Percentiles rank a stretch among this genome's conserved stretches.
Evolutionary conservation across 2,113 vertebrate species (phyloP).

Genomic region (Verasper variegatus): DNA sequence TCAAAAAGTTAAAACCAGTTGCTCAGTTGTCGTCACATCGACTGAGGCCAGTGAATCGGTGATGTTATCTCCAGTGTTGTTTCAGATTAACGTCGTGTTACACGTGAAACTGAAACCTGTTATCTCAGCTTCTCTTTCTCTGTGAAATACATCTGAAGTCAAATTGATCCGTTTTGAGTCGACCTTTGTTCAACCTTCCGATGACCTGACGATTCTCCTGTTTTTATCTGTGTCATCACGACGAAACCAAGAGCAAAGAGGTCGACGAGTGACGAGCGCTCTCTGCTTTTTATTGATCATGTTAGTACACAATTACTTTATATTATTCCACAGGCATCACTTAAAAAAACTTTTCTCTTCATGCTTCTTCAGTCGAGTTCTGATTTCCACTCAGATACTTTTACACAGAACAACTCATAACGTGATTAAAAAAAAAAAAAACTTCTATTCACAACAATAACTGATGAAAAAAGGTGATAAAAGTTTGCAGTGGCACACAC

Average conservation of each 20-base stretch:
- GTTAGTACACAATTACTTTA: conserved; percentile 36
- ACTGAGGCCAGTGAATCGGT: no score
- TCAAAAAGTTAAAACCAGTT: no score
- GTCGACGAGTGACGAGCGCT: conserved; percentile 15
- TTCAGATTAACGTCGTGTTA: no score
- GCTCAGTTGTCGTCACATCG: no score
- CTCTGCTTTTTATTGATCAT: conserved; percentile 68
- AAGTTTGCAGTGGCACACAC: not conserved
- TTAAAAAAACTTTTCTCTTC: not conserved
- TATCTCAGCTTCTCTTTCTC: no score
- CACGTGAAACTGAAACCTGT: no score
- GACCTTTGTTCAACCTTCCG: no score
- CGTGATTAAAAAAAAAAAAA: not conserved
- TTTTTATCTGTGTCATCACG: no score
- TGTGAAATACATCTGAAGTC: no score
- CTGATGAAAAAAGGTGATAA: not conserved
- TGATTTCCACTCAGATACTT: not conserved
- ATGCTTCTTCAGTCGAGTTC: not conserved
- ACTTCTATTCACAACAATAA: not conserved
- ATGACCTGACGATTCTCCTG: no score
- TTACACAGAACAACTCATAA: not conserved
- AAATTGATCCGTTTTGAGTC: no score
- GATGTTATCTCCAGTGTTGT: no score
- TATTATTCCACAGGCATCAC: conserved; percentile 23
- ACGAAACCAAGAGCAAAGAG: not conserved